Conservation (phyloP, 1,140 invertebrate species). For the Linepithema humile region DNA sequence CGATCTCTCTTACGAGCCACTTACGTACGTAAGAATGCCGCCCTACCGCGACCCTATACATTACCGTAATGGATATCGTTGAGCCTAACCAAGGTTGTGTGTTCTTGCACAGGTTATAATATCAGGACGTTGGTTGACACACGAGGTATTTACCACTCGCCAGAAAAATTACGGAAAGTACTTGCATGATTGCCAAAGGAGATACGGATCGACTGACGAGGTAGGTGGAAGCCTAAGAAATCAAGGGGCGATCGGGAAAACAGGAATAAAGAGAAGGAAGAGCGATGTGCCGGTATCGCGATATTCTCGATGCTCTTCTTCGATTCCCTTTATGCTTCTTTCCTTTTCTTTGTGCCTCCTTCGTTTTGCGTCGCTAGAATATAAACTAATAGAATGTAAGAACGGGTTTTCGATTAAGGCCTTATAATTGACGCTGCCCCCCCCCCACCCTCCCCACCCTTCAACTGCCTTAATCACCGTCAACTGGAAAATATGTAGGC, state of each 20-base stretch:
- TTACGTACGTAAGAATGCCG: constrained; percentile 43
- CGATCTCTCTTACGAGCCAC: constrained; percentile 25
- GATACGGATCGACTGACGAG: neutral
- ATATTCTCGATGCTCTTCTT: constrained; percentile 35
- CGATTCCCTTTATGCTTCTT: constrained; percentile 53
- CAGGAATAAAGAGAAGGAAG: neutral
- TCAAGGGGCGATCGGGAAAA: constrained; percentile 4
- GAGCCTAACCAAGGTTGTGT: constrained; percentile 8
- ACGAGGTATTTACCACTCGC: neutral
- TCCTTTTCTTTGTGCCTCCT: constrained; percentile 67
- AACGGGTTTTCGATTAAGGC: constrained; percentile 84
- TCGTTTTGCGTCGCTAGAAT: constrained; percentile 70
- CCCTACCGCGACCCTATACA: neutral
- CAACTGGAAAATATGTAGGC: constrained; percentile 72
- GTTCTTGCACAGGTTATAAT: neutral
- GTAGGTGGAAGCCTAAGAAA: neutral
- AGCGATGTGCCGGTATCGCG: neutral
- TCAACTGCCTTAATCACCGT: constrained; percentile 82
- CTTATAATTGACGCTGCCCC: constrained; percentile 83
- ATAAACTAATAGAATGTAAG: constrained; percentile 81
- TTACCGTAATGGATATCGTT: constrained; percentile 40
- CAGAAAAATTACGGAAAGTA: constrained; percentile 11
- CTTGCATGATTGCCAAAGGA: constrained; percentile 2
- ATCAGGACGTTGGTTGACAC: constrained; percentile 9
- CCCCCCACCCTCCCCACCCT: constrained; percentile 73